Evolutionary conservation across 2,797 vertebrate species (phyloP), one percentile per base, ranked within the genome.

Genomic region (Spondyliosoma cantharus): DNA sequence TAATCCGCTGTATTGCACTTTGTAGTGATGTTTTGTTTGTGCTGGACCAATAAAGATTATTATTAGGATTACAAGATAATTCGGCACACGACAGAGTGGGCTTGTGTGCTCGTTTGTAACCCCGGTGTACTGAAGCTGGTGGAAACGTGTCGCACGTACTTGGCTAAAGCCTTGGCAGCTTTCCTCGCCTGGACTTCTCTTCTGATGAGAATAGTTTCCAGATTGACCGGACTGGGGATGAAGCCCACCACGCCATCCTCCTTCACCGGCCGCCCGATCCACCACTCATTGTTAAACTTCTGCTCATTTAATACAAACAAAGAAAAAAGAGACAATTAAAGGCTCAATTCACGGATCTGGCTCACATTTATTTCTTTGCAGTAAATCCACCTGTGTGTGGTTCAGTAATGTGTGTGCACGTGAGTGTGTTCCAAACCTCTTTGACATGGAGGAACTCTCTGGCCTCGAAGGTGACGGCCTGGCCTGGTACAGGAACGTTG

Each of bases 221-320:
- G 95, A 91, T 98, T 99, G 88, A 99, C 97, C 22, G 98, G 98
- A 94, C 98, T 99, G 86, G 98, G 98, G 85, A 99, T 95, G 93
- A 99, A 99, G 90, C 98, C 98, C 89, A 99, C 97, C 92, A 98
- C 97, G 88, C 97, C 97, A 89, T 97, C 98, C 95, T 99, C 98
- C 91, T 99, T 99, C 86, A 99, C 97, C 66, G 97, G 90, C 43
- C 98, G 95, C 42, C 98, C 98, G 85, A 99, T 97, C 98, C 98
- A 99, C 98, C 97, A 99, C 84, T 99, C 98, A 93, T 99, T 99
- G 93, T 96, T 99, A 94, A 97, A 99, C 93, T 99, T 99, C 98
- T 99, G 80, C 0, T 81, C 24, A 62, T 64, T 16, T 3, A 42
- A 43, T 29, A 74, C 3, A 45, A 32, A n/a, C 9, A 12, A 57